Conservation (phyloP, 2,797 vertebrate genomes). For the Rallus crepitans region DNA sequence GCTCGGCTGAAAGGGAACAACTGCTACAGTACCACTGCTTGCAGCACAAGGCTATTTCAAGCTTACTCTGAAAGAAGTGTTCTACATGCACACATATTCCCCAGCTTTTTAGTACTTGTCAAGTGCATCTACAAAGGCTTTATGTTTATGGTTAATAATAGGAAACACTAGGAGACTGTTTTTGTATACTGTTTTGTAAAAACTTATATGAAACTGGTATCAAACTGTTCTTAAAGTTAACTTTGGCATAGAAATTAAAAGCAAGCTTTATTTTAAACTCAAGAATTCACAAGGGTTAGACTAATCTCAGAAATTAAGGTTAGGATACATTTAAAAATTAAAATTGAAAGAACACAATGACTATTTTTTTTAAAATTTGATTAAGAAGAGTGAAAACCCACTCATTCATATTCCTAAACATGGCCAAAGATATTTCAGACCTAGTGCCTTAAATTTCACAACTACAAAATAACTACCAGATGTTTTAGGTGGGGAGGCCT, state of each 20-base stretch:
- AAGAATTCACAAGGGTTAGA: background rate
- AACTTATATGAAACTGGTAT: background rate
- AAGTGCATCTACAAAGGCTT: background rate
- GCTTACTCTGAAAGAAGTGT: background rate
- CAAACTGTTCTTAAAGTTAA: background rate
- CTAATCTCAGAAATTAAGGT: background rate
- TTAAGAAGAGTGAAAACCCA: background rate
- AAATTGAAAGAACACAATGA: background rate
- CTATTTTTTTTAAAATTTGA: background rate
- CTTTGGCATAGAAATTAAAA: background rate
- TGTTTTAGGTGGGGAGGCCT: background rate
- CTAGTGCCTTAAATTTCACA: background rate
- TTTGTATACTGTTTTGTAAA: background rate
- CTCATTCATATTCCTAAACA: background rate
- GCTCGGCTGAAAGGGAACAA: background rate
- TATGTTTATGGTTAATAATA: background rate
- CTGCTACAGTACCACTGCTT: fast-evolving
- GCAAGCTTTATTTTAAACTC: background rate
- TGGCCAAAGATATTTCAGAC: background rate
- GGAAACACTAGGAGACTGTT: background rate
- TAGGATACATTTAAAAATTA: background rate
- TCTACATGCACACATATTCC: background rate
- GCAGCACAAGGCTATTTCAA: background rate
- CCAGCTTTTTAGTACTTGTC: background rate
- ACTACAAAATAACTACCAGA: background rate